Evolutionary conservation across 2,888 invertebrate genomes (phyloP).

Genomic region (Macroteleia sp.): DNA sequence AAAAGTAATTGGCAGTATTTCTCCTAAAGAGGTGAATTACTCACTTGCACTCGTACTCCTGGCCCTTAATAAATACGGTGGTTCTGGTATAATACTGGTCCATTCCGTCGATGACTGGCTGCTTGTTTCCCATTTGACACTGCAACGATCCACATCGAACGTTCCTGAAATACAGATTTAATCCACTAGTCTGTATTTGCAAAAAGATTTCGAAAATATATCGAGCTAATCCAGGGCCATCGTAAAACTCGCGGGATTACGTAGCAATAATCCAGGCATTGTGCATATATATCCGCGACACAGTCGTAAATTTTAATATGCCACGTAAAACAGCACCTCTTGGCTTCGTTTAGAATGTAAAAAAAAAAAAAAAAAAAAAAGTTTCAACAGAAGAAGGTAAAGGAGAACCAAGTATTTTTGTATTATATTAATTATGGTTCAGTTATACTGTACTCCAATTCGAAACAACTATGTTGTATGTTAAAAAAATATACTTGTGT

Average conservation of each 20-base stretch:
- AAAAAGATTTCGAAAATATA: constrained; percentile 53
- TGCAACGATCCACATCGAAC: constrained; percentile 97
- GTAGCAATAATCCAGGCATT: constrained; percentile 52
- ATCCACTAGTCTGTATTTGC: constrained; percentile 45
- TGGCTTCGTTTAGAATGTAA: constrained; percentile 41
- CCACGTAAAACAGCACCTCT: constrained; percentile 48
- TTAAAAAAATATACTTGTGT: no score
- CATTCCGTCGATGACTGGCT: constrained; percentile 91
- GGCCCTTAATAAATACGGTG: constrained; percentile 93
- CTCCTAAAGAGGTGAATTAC: constrained; percentile 80
- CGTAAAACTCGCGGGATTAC: constrained; percentile 59
- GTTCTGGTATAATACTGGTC: constrained; percentile 94
- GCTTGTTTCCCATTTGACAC: constrained; percentile 94
- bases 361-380: no score
- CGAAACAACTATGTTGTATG: no score
- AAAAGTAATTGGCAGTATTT: constrained; percentile 49
- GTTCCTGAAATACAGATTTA: constrained; percentile 86
- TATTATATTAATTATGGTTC: no score
- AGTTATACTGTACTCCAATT: no score
- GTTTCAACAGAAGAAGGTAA: no score
- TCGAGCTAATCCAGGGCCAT: constrained; percentile 35
- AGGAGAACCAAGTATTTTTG: no score
- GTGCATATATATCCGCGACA: constrained; percentile 34
- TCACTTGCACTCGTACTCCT: constrained; percentile 98
- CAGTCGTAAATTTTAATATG: constrained; percentile 59